Conservation (phyloP, 2,888 invertebrate species). For the Drosophila aldrichi region DNA sequence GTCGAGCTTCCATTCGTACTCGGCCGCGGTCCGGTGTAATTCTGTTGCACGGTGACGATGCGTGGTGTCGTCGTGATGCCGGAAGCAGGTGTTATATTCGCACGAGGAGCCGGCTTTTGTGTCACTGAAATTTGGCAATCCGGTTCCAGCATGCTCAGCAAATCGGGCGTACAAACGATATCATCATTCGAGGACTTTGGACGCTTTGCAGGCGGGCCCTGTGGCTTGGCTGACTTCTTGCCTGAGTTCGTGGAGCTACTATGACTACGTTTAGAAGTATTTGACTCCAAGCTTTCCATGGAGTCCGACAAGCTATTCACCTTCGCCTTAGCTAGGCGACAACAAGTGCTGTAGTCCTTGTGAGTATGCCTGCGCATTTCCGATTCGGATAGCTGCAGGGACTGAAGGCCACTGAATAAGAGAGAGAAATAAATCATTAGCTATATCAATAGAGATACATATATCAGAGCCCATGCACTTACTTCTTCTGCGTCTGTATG, state of each 20-base stretch:
- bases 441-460: not conserved
- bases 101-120: conserved; percentile 52
- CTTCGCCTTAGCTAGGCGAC: conserved; percentile 79
- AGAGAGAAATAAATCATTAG: conserved; percentile 23
- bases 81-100: conserved; percentile 20
- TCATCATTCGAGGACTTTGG: conserved; percentile 83
- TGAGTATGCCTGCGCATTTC: conserved; percentile 73
- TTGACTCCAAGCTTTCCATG: conserved; percentile 80
- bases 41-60: conserved; percentile 71
- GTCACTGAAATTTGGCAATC: conserved; percentile 83
- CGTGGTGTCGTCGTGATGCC: conserved; percentile 56
- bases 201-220: conserved; percentile 60
- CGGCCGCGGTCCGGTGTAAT: conserved; percentile 51
- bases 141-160: conserved; percentile 84
- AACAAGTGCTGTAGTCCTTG: conserved; percentile 82
- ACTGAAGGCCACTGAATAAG: conserved; percentile 67
- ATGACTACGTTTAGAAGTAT: conserved; percentile 74
- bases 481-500: conserved; percentile 87
- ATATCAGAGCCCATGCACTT: conserved; percentile 29
- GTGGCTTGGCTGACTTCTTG: conserved; percentile 57
- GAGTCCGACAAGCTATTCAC: conserved; percentile 81
- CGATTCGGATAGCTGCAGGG: conserved; percentile 70
- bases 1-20: conserved; percentile 28
- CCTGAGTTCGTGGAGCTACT: conserved; percentile 48
- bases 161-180: conserved; percentile 88